These are phyloP conservation scores for Brachionus calyciflorus DNA, from an alignment of 1,140 invertebrate genomes.

Conservation along the genomic window DNA sequence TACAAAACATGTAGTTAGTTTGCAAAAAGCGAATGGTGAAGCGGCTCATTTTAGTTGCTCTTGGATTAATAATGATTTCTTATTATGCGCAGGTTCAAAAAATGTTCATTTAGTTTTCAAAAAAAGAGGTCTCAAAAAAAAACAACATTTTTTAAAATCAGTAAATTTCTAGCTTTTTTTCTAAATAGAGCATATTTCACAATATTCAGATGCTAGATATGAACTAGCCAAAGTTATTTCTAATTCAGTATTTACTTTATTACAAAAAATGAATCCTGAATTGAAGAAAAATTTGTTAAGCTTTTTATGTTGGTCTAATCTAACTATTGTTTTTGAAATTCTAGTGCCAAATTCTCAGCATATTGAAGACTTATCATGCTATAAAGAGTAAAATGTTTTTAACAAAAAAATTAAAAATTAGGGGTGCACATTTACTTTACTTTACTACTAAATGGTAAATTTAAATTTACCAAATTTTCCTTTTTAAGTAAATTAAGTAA, in stretches of 20 bases:
- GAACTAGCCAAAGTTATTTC: constrained; percentile 58
- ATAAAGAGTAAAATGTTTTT: constrained; percentile 51
- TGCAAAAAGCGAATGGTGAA: constrained; percentile 63
- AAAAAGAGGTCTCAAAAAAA: constrained; percentile 52
- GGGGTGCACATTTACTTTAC: no score
- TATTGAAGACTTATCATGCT: constrained; percentile 59
- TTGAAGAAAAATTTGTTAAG: constrained; percentile 50
- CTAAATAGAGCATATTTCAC: constrained; percentile 56
- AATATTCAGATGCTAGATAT: constrained; percentile 59
- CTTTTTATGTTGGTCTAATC: constrained; percentile 53
- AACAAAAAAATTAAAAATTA: not conserved
- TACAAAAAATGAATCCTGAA: constrained; percentile 51
- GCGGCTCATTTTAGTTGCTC: constrained; percentile 62
- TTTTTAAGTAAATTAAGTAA: no score
- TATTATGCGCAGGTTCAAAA: constrained; percentile 62
- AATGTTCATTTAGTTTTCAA: constrained; percentile 63
- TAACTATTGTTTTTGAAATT: constrained; percentile 62
- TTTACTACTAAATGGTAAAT: no score
- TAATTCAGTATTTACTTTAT: constrained; percentile 53
- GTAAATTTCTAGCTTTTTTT: not conserved
- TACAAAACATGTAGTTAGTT: constrained; percentile 56
- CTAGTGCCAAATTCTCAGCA: constrained; percentile 62
- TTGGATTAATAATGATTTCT: constrained; percentile 54
- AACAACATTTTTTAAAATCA: not conserved
- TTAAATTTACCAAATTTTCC: no score